These are phyloP conservation scores for Parotia lawesii DNA, from an alignment of 2,113 vertebrate genomes.

Conservation along the genomic window DNA sequence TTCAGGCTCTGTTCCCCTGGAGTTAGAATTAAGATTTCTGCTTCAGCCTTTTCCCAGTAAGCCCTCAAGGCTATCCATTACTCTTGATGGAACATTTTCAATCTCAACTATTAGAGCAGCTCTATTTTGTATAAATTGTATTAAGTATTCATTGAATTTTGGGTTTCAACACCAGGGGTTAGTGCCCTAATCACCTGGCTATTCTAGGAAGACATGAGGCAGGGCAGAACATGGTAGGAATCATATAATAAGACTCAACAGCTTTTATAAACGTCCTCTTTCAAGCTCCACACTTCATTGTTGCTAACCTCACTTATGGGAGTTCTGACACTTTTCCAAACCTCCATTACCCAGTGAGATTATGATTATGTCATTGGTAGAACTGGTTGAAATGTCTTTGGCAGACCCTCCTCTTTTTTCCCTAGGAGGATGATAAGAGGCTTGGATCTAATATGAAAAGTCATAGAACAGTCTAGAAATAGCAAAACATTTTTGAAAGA, in stretches of 20 bases:
- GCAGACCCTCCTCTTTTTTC: background rate
- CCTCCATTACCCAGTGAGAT: background rate
- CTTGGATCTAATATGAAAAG: background rate
- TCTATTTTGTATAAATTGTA: constrained; percentile 56
- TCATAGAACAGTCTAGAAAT: background rate
- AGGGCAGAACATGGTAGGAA: background rate
- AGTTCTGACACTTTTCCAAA: background rate
- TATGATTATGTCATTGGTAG: background rate
- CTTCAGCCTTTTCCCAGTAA: constrained; percentile 28
- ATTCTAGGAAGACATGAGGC: background rate
- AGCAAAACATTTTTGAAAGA: background rate
- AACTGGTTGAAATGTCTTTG: background rate
- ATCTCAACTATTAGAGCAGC: constrained; percentile 49
- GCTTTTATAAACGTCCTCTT: background rate
- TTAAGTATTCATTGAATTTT: constrained; percentile 65
- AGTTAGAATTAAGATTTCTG: background rate
- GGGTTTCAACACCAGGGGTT: constrained; percentile 46
- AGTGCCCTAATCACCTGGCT: constrained; percentile 41
- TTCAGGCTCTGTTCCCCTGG: background rate
- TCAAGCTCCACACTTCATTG: background rate
- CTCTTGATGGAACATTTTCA: constrained; percentile 61
- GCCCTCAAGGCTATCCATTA: constrained; percentile 66
- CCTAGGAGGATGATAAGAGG: background rate
- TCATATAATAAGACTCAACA: background rate
- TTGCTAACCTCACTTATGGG: background rate